Base-by-base conservation (phyloP, 1,140 invertebrate genomes). In the Telenomus remus region DNA sequence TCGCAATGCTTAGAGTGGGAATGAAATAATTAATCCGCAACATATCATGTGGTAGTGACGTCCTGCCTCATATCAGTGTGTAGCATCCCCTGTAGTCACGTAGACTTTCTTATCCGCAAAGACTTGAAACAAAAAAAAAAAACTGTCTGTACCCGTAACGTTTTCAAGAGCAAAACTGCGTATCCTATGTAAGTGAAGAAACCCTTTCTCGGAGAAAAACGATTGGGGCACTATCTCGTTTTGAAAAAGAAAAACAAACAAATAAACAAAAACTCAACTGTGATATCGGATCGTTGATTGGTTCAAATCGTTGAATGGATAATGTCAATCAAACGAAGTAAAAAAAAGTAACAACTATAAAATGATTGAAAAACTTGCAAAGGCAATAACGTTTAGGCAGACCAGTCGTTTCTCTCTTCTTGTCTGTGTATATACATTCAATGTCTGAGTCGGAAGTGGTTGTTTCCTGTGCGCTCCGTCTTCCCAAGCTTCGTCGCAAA, bases 401-500 rank as follows among this genome's bases (percentile, higher is more conserved):
- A 27, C 43, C 43, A 13, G 43, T 13, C 50, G 49, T 48, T 61
- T 51, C 55, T 57, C 50, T 49, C 35, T 35, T 33, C 11, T 13
- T 59, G 39, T 57, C 10, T 65, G 46, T 74, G 55, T 76, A 78
- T 81, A 72, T 54, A 64, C 47, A 64, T 64, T 72, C 59, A 59
- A 80, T 77, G 80, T 83, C 79, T 84, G 85, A 85, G 84, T 84
- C 84, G 81, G 69, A 85, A 81, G 82, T 70, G 73, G 37, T 86
- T 65, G 59, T 57, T 72, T 55, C 68, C 81, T 87, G 84, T 83
- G 83, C 82, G 85, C 85, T 87, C 86, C 84, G 86, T 88, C 86
- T 88, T 88, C 86, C 86, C 86, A 85, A 80, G 85, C 86, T 87
- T 81, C 84, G 85, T 87, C 85, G 84, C 85, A 86, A 84, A 80